Percentiles rank a stretch among this genome's conserved stretches.
Evolutionary conservation across 2,113 vertebrate genomes (phyloP).

Genomic region (Glaucidium brasilianum): DNA sequence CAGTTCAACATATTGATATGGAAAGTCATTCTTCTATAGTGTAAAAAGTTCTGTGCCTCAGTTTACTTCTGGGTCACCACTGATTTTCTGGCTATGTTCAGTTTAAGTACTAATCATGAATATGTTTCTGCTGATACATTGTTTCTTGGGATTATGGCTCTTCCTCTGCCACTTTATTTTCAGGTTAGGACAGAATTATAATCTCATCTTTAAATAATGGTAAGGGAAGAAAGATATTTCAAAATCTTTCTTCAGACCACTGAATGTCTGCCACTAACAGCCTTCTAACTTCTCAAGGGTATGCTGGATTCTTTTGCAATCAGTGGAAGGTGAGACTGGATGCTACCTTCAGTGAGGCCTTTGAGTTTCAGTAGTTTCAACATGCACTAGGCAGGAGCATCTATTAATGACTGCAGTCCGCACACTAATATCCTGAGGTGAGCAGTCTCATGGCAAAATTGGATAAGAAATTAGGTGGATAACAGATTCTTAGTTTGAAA

Average conservation of each 20-base stretch:
- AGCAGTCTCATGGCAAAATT: background rate
- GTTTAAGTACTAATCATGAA: background rate
- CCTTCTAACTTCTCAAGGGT: background rate
- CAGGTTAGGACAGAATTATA: background rate
- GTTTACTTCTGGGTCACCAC: background rate
- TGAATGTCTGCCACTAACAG: background rate
- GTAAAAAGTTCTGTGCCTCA: background rate
- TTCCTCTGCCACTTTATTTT: background rate
- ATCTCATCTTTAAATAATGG: background rate
- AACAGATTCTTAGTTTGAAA: background rate
- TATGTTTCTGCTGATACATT: background rate
- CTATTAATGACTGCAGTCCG: background rate
- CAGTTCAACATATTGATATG: background rate
- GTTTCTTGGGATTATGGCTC: background rate
- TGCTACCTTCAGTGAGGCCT: background rate
- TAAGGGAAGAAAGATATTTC: background rate
- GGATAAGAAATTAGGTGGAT: background rate
- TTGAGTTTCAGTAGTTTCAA: background rate
- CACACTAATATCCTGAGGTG: background rate
- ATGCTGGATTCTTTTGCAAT: background rate
- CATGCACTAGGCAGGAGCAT: background rate
- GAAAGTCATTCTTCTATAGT: background rate
- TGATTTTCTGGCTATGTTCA: background rate
- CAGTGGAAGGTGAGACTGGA: background rate
- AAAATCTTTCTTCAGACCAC: background rate